Percentiles rank a stretch among this genome's conserved stretches.
phyloP scores from a whole-genome alignment of 2,797 vertebrate species.

The Florisuga fusca region DNA sequence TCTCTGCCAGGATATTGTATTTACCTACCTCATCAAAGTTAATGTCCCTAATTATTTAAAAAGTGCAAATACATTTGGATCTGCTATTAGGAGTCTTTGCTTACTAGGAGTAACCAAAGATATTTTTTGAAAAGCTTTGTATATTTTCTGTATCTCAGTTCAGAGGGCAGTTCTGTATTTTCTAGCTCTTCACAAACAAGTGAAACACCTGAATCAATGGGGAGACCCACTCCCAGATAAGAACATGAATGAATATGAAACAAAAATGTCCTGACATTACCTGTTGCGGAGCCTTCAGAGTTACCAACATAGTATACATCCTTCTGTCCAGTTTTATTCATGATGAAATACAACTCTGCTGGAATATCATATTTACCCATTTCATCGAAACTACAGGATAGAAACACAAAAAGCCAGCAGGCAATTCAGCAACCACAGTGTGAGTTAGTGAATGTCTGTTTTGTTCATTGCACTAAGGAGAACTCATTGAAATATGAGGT shows the following conservation, averaged over 20 bases:
- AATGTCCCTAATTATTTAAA: background rate
- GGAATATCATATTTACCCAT: constrained; percentile 91
- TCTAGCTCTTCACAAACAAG: background rate
- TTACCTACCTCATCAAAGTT: too few relatives aligned
- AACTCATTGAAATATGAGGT: background rate
- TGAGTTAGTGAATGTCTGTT: background rate
- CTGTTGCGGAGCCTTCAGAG: constrained; percentile 76
- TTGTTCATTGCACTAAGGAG: background rate
- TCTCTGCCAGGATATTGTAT: too few relatives aligned
- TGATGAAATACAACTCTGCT: constrained; percentile 89
- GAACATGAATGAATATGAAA: background rate
- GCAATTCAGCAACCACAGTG: background rate
- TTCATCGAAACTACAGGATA: constrained; percentile 85
- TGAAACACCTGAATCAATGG: background rate
- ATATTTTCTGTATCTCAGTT: background rate
- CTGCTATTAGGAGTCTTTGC: background rate
- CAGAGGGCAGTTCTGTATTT: background rate
- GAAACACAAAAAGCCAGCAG: background rate
- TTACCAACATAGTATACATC: constrained; percentile 90
- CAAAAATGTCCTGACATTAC: constrained; percentile 67
- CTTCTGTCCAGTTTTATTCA: constrained; percentile 86
- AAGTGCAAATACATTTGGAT: background rate
- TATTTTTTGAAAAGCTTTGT: background rate
- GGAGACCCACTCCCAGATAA: background rate
- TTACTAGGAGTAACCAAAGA: background rate